phyloP scores from a whole-genome alignment of 2,797 vertebrate species.

The Halcyon badia region DNA sequence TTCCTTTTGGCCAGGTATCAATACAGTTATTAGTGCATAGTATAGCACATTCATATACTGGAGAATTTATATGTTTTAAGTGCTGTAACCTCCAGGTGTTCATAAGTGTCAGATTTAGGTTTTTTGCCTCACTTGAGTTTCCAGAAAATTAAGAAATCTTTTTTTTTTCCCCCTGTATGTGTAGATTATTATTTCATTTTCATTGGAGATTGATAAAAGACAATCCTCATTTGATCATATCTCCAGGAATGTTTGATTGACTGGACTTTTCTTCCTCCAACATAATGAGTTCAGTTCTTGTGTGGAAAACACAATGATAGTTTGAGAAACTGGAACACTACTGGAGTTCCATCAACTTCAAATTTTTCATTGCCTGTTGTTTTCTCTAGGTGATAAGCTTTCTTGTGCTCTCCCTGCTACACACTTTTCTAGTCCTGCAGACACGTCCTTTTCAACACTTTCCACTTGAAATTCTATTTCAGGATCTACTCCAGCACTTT shows the following conservation, averaged over 20 bases:
- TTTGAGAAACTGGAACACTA: slow-evolving; percentile 33
- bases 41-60: neutral
- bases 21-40: neutral
- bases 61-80: neutral
- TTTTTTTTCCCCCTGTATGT: neutral
- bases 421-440: neutral
- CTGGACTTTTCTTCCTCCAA: slow-evolving; percentile 27
- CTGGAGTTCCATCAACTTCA: neutral
- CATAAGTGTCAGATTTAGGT: neutral
- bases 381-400: slow-evolving; percentile 9
- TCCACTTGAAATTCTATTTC: slow-evolving; percentile 53
- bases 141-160: neutral
- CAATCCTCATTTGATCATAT: neutral
- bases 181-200: neutral
- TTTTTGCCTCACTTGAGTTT: neutral
- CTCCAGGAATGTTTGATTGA: neutral
- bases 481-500: slow-evolving; percentile 5
- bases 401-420: slow-evolving; percentile 10
- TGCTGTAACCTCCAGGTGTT: neutral
- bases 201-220: neutral
- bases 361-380: neutral
- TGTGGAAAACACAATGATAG: slow-evolving; percentile 70
- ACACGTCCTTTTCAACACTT: slow-evolving; percentile 46
- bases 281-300: slow-evolving; percentile 77
- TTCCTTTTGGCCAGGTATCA: neutral